phyloP scores from a whole-genome alignment of 92 coral and sea anemone genomes.

The Bergia puertoricense region DNA sequence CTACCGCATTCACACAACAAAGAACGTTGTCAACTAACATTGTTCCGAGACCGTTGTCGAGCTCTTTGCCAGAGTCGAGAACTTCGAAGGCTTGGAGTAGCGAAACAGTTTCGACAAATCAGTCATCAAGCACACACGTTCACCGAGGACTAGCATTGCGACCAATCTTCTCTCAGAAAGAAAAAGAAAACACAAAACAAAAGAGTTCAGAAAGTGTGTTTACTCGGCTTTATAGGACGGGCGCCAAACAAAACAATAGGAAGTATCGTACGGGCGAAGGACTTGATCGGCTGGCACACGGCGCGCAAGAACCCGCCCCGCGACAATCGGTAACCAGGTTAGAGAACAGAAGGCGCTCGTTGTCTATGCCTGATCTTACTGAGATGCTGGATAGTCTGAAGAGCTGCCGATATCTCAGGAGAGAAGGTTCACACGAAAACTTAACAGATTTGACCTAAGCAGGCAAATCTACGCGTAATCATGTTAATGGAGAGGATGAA shows the following conservation, averaged over 20 bases:
- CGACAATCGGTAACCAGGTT: constrained; percentile 26
- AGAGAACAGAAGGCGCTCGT: constrained; percentile 64
- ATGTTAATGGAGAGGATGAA: no score
- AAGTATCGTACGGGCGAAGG: constrained; percentile 32
- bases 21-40: not conserved
- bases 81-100: constrained; percentile 36
- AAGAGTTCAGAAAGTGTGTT: constrained; percentile 50
- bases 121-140: not conserved
- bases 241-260: constrained; percentile 49
- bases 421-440: not conserved
- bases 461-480: not conserved
- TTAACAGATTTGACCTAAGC: not conserved
- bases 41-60: not conserved
- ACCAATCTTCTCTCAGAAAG: constrained; percentile 36
- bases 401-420: constrained; percentile 68
- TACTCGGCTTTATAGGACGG: constrained; percentile 56
- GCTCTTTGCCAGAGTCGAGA: constrained; percentile 9
- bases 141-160: constrained; percentile 54
- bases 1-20: not conserved
- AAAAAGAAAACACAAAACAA: constrained; percentile 42
- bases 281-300: constrained; percentile 25
- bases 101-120: not conserved
- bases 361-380: constrained; percentile 74
- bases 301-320: not conserved
- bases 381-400: constrained; percentile 59